Evolutionary conservation across 1,140 invertebrate species (phyloP), one percentile per base, ranked within the genome.

Genomic region (Tetranychus urticae): DNA sequence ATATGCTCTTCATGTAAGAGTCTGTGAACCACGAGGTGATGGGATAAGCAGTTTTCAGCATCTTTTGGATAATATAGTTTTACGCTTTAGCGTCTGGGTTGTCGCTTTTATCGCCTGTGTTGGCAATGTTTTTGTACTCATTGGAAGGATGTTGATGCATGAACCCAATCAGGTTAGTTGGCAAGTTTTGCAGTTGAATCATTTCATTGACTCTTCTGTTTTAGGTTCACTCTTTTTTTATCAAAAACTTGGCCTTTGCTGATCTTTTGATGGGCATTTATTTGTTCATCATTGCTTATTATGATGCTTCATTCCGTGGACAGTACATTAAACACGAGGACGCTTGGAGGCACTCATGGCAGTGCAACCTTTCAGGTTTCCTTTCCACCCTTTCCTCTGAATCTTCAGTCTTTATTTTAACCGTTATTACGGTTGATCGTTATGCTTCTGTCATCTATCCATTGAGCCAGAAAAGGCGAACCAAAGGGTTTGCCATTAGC

Each of bases 251-350:
- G 45, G 82, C 84, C 81, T 76, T 81, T 36, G 81, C 84, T 14
- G 85, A 88, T 71, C 74, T 85, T 64, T 68, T 86, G 35, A 86
- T 86, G 82, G 84, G 83, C 1, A 69, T 86, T 57, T 87, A 87
- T 71, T 72, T 87, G 58, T 69, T 83, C 31, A 75, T 80, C 57
- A 81, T 87, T 65, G 83, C 78, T 10, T 69, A 78, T 46, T 74
- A 81, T 67, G 85, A 88, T 69, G 67, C 76, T 35, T 72, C 73
- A 55, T 84, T 77, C 67, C 71, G 82, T 31, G 83, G 83, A 66
- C 71, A 72, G 3, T 88, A 84, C 70, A 77, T 81, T 65, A 67
- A 71, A 61, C 72, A 79, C 60, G 80, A 82, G 2, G 73, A 74
- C 35, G 67, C 73, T 0, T 88, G 85, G 85, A 78, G 81, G 66